phyloP scores from a whole-genome alignment of 2,888 invertebrate genomes.

The Rhamnusium bicolor region DNA sequence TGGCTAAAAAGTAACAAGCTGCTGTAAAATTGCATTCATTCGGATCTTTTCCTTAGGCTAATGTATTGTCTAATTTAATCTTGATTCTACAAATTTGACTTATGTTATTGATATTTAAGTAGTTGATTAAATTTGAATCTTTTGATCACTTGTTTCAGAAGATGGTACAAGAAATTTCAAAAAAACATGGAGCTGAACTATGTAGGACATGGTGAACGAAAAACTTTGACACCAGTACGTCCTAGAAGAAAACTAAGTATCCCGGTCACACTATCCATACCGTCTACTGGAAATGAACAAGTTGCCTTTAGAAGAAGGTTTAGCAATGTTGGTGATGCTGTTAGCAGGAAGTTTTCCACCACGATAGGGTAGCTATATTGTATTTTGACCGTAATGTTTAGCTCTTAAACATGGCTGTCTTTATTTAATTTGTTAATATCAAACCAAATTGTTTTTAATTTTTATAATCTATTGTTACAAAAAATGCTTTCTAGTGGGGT shows the following conservation, averaged over 20 bases:
- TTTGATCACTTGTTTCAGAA: background rate
- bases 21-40: no score
- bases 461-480: no score
- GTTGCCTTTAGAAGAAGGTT: slow-evolving; percentile 74
- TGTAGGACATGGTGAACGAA: background rate
- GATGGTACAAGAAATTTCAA: background rate
- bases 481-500: no score
- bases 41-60: no score
- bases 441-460: no score
- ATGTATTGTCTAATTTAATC: no score
- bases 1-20: no score
- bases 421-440: no score
- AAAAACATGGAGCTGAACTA: slow-evolving; percentile 21
- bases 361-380: slow-evolving; percentile 75
- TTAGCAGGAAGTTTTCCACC: slow-evolving; percentile 84
- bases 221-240: slow-evolving; percentile 23
- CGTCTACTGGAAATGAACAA: slow-evolving; percentile 58
- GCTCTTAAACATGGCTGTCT: no score
- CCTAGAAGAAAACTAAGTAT: slow-evolving; percentile 74
- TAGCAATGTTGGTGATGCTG: slow-evolving; percentile 83
- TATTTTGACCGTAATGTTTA: background rate
- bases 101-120: no score
- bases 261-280: slow-evolving; percentile 70
- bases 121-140: no score
- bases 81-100: no score